Evolutionary conservation across 37 sponge, comb jelly and placozoan species (phyloP).

Genomic region (Hexactinellida sp.): DNA sequence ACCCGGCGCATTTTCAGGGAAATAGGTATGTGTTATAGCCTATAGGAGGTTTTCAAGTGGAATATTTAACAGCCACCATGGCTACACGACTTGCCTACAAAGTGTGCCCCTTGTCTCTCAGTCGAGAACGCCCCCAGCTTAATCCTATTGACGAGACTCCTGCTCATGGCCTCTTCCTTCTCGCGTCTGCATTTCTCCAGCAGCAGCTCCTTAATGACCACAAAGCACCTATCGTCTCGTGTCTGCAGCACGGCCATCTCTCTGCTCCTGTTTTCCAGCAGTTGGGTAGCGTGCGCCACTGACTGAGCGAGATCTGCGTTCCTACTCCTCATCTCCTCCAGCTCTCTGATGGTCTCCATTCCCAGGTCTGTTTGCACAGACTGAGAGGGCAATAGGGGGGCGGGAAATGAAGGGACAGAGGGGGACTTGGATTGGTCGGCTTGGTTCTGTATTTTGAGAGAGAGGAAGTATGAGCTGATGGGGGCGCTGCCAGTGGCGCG

Average conservation of each 20-base stretch:
- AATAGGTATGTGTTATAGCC: too few relatives aligned
- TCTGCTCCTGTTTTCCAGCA: background rate
- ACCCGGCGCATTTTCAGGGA: too few relatives aligned
- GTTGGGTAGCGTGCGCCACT: background rate
- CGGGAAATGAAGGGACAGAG: background rate
- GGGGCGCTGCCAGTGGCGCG: background rate
- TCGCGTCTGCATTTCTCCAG: background rate
- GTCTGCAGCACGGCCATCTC: background rate
- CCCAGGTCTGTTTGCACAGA: constrained; percentile 4
- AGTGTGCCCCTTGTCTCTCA: constrained; percentile 13
- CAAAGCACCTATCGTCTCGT: background rate
- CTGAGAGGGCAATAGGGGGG: background rate
- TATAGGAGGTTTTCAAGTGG: too few relatives aligned
- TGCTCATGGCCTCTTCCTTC: background rate
- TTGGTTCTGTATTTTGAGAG: background rate
- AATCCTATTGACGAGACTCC: background rate
- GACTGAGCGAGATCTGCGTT: background rate
- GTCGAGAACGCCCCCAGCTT: background rate
- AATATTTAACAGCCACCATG: too few relatives aligned
- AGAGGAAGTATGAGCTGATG: background rate
- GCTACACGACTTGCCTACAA: background rate
- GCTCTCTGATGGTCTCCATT: background rate
- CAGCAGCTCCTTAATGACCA: background rate
- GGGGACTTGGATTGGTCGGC: background rate
- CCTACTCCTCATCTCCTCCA: background rate